Base-by-base conservation (phyloP, 1,140 invertebrate species). In the Lordiphosa collinella region DNA sequence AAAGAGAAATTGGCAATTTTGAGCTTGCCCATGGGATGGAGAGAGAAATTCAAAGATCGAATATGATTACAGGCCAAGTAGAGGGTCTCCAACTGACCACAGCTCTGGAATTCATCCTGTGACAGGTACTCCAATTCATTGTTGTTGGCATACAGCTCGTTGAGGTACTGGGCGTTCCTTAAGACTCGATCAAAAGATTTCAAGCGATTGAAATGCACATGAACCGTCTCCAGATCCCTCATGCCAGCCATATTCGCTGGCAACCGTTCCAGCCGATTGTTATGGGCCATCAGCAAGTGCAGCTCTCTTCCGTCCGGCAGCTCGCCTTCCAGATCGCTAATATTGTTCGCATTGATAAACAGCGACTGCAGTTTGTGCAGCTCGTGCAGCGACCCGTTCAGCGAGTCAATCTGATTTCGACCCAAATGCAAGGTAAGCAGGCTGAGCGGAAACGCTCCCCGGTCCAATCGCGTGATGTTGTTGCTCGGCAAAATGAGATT, bases 311-410 rank as follows among this genome's bases (percentile, higher is more conserved):
- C 92, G 70, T 91, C 90, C 7, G 94, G 94, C 56, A 96, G 82
- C 89, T 96, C 93, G 16, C 92, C 92, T 12, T 96, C 94, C 54
- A 96, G 89, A 9, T 92, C 91, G 44, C 92, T 92, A 25, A 96
- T 89, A 41, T 93, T 91, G 80, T 96, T 96, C 12, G 92, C 90
- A 80, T 95, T 95, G 18, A 95, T 92, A 48, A 95, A 93, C 32
- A 96, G 90, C 92, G 94, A 95, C 73, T 94, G 92, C 10, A 96
- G 88, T 48, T 94, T 91, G 60, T 92, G 91, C 25, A 95, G 78
- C 48, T 94, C 92, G 52, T 92, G 91, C 10, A 96, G 82, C 1
- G 94, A 94, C 9, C 93, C 93, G 71, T 95, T 96, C n/a, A 96
- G 88, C 56, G 91, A 91, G 37, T 90, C 91, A 10, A 96, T 87